Percentiles rank a stretch among this genome's conserved stretches.
These are phyloP conservation scores for Pogona vitticeps DNA, from an alignment of 2,113 vertebrate species.

Conservation along the genomic window DNA sequence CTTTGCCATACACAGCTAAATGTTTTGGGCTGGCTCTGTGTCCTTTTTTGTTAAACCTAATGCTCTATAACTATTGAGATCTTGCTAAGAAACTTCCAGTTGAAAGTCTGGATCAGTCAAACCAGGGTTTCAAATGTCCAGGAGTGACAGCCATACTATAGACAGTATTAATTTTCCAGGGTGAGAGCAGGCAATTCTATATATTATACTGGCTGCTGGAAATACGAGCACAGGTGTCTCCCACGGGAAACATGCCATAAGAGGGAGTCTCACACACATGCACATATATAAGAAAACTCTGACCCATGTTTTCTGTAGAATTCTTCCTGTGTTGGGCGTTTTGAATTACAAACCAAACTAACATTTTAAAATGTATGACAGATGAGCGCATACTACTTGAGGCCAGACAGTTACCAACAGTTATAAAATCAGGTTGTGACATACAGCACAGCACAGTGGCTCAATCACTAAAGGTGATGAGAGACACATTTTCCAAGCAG, in stretches of 20 bases:
- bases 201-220: not conserved
- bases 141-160: not conserved
- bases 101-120: not conserved
- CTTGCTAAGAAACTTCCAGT: not conserved
- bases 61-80: not conserved
- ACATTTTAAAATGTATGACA: not conserved
- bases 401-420: too few relatives aligned
- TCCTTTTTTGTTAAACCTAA: too few relatives aligned
- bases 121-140: not conserved
- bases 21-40: too few relatives aligned
- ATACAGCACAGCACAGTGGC: not conserved
- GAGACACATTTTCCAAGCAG: not conserved
- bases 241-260: not conserved
- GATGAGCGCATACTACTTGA: too few relatives aligned
- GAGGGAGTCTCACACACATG: not conserved
- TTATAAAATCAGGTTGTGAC: not conserved
- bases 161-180: not conserved
- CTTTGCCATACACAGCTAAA: too few relatives aligned
- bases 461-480: not conserved
- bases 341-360: not conserved
- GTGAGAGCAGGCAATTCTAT: not conserved
- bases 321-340: not conserved
- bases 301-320: not conserved
- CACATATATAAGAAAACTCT: not conserved
- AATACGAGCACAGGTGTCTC: not conserved